Percentiles rank a stretch among this genome's conserved stretches.
Evolutionary conservation across 64 coral and sea anemone species (phyloP).

Genomic region (Catalaphyllia jardinei): DNA sequence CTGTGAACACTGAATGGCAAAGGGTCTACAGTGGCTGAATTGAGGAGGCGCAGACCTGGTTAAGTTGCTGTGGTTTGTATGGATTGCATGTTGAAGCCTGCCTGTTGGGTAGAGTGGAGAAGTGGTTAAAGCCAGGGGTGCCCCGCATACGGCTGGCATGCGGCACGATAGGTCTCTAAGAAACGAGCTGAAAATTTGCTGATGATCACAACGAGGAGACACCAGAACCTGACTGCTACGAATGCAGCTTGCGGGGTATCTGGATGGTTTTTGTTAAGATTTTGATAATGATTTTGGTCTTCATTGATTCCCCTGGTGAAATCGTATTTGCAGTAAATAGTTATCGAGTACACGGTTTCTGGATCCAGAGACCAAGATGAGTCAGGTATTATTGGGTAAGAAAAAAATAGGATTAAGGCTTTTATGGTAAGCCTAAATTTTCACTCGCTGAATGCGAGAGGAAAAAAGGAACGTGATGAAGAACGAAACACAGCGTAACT

Average conservation of each 20-base stretch:
- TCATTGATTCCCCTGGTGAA: too few relatives aligned
- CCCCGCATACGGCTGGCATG: slow-evolving; percentile 58
- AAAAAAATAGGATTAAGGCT: too few relatives aligned
- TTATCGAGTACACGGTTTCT: too few relatives aligned
- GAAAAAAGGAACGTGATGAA: too few relatives aligned
- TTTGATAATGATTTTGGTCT: background rate
- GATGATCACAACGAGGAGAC: slow-evolving; percentile 79
- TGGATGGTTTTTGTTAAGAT: slow-evolving; percentile 30
- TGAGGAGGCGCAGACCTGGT: slow-evolving; percentile 49
- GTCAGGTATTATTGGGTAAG: too few relatives aligned
- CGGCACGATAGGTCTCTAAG: slow-evolving; percentile 69
- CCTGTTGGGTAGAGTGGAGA: slow-evolving; percentile 64
- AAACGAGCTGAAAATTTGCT: slow-evolving; percentile 68
- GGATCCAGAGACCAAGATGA: too few relatives aligned
- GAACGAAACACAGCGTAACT: too few relatives aligned
- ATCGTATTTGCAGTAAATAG: too few relatives aligned
- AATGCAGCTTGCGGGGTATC: slow-evolving; percentile 82
- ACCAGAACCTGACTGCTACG: slow-evolving; percentile 56
- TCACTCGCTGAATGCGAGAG: too few relatives aligned
- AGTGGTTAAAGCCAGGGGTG: slow-evolving; percentile 49
- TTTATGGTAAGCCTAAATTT: too few relatives aligned
- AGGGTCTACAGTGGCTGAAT: slow-evolving; percentile 68
- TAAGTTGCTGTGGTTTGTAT: slow-evolving; percentile 56
- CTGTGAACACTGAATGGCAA: background rate
- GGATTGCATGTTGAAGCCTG: slow-evolving; percentile 55